Evolutionary conservation across 2,888 invertebrate genomes (phyloP).

Genomic region (Hyppa rectilinea): DNA sequence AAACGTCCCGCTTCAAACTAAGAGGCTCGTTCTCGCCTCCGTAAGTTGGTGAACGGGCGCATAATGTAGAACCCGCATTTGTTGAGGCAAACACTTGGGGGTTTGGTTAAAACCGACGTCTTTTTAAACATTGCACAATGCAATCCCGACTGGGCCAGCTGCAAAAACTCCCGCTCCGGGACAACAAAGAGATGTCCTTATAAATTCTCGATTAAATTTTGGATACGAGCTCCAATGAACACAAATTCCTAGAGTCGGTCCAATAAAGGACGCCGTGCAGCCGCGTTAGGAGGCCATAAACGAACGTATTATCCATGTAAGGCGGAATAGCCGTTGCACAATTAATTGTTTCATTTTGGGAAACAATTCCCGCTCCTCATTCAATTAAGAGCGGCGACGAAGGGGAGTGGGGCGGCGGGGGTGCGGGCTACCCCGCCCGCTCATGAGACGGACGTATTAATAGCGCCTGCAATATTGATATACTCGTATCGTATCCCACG

Average conservation of each 20-base stretch:
- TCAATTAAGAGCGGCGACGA: constrained; percentile 91
- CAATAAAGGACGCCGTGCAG: constrained; percentile 90
- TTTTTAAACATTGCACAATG: constrained; percentile 81
- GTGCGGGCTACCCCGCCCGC: constrained; percentile 80
- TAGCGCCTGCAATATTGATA: constrained; percentile 91
- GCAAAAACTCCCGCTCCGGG: constrained; percentile 81
- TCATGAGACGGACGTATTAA: constrained; percentile 91
- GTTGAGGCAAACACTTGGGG: constrained; percentile 71
- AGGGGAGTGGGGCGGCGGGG: constrained; percentile 77
- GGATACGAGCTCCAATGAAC: constrained; percentile 90
- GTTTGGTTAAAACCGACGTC: constrained; percentile 76
- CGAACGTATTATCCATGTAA: constrained; percentile 91
- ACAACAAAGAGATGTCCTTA: constrained; percentile 87
- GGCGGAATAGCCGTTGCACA: constrained; percentile 91
- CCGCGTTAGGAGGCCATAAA: constrained; percentile 91
- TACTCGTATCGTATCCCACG: constrained; percentile 89
- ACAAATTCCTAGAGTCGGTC: constrained; percentile 90
- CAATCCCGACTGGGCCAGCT: constrained; percentile 81
- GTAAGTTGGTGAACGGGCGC: constrained; percentile 67
- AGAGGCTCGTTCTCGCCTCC: constrained; percentile 73
- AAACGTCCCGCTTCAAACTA: constrained; percentile 84
- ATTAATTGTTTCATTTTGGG: constrained; percentile 91
- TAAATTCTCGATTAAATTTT: constrained; percentile 90
- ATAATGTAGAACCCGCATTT: constrained; percentile 70
- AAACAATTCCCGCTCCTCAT: constrained; percentile 91